Percentiles rank a stretch among this genome's conserved stretches.
Evolutionary conservation across 2,797 vertebrate species (phyloP).

Genomic region (Macropodus opercularis): DNA sequence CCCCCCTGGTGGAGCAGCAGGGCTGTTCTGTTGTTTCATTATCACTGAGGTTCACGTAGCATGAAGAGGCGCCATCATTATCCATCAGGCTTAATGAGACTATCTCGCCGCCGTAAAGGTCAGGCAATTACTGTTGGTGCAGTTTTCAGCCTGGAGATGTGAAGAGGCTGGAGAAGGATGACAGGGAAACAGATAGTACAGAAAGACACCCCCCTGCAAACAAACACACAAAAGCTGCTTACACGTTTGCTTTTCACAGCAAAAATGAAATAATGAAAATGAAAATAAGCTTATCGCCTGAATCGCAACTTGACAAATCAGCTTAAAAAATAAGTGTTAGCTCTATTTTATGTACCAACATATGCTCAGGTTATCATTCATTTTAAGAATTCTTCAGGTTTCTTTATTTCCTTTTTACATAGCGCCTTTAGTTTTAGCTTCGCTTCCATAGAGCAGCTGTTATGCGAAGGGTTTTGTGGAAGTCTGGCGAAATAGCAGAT

Average conservation of each 20-base stretch:
- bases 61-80: conserved; percentile 89
- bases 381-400: background rate
- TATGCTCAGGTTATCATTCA: background rate
- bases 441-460: background rate
- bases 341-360: background rate
- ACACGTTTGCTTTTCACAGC: conserved; percentile 20
- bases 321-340: background rate
- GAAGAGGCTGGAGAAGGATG: conserved; percentile 74
- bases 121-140: conserved; percentile 97
- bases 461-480: conserved; percentile 22
- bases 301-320: background rate
- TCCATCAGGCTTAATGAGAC: conserved; percentile 98
- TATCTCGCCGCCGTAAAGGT: conserved; percentile 95
- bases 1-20: conserved; percentile 73
- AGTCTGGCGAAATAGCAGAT: conserved; percentile 46
- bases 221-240: conserved; percentile 30
- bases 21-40: conserved; percentile 90
- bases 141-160: conserved; percentile 88
- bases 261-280: too few relatives aligned
- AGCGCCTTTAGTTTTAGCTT: background rate
- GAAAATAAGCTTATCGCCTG: conserved; percentile 7
- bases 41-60: conserved; percentile 95
- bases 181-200: conserved; percentile 72
- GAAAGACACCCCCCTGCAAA: conserved; percentile 38
- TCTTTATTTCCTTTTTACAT: background rate